Base-by-base conservation (phyloP, 2,888 invertebrate genomes). In the Hylaea fasciaria region DNA sequence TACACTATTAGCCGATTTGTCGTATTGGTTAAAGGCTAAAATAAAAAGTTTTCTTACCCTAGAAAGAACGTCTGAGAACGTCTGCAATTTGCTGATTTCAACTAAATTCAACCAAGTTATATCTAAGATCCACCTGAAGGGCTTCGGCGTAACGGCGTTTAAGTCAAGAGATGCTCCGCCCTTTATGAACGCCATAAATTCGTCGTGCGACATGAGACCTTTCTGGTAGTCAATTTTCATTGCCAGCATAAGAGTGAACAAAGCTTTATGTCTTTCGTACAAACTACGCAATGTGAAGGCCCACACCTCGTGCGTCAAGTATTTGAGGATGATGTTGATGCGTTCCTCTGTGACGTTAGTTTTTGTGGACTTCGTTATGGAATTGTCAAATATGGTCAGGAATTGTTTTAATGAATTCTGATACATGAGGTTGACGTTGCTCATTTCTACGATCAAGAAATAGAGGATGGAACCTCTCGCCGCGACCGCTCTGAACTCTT, bases 401-500 rank as follows among this genome's bases (percentile, higher is more conserved):
- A 99, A 99, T 83, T 99, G 98, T 78, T 97, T 97, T 50, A 99
- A 90, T 0, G 98, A 98, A 73, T 98, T 98, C 86, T 99, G 99
- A 81, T 99, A 99, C 98, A 99, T 99, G 9, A 95, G 94, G 80
- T 98, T 98, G 0, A 99, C 98, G 80, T 97, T 96, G 77, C 97
- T 97, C 98, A 99, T 98, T 91, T 99, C 98, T 0, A 98, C 98
- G 64, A 99, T 98, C 41, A 99, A 93, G 82, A 99, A 99, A 81
- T 99, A 99, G 0, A 99, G 90, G 57, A 98, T 98, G 0, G 98
- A 98, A 13, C 98, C 98, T 70, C 98, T 93, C 0, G 97, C 96
- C 2, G 99, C 99, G 0, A 99, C 98, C 0, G 98, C 97, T 69
- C 98, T 94, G 82, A 98, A 99, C 83, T 99, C 98, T 89, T 99